Percentiles rank a stretch among this genome's conserved stretches.
phyloP scores from a whole-genome alignment of 2,888 invertebrate species.

The Chrysomela aeneicollis region DNA sequence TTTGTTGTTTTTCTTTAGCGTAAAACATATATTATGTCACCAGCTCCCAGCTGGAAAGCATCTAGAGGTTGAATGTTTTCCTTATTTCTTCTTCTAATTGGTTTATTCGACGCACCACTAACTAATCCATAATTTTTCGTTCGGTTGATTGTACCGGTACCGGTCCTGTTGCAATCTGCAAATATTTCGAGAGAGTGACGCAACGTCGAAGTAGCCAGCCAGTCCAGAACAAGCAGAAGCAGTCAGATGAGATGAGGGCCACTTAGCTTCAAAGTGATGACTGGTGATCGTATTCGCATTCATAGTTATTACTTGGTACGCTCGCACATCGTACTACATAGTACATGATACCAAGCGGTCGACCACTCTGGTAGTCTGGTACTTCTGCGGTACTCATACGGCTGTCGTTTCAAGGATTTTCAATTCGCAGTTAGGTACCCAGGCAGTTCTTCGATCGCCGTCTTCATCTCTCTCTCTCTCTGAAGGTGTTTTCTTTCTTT shows the following conservation, averaged over 20 bases:
- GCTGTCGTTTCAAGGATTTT: conserved; percentile 41
- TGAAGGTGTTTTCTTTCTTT: conserved; percentile 43
- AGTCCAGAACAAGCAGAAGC: conserved; percentile 10
- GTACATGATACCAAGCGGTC: conserved; percentile 32
- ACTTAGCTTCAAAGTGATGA: conserved; percentile 26
- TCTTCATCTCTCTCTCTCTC: conserved; percentile 34
- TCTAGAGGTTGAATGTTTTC: background rate
- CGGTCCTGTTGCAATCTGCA: conserved; percentile 23
- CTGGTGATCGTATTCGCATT: conserved; percentile 30
- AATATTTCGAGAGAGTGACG: conserved; percentile 23
- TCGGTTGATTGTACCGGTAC: conserved; percentile 21
- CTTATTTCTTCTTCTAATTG: background rate
- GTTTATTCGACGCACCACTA: too few relatives aligned
- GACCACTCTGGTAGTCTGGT: conserved; percentile 34
- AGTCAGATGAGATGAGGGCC: conserved; percentile 14
- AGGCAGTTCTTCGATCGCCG: conserved; percentile 33
- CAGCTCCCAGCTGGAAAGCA: background rate
- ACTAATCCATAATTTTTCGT: background rate
- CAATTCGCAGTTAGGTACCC: conserved; percentile 40
- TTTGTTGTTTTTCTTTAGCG: too few relatives aligned
- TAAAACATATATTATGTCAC: too few relatives aligned
- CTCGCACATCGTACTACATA: conserved; percentile 31
- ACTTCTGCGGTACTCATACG: conserved; percentile 37
- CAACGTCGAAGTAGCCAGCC: conserved; percentile 23
- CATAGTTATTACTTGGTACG: conserved; percentile 30